Evolutionary conservation across 2,888 invertebrate genomes (phyloP).

Genomic region (Luperina nickerlii): DNA sequence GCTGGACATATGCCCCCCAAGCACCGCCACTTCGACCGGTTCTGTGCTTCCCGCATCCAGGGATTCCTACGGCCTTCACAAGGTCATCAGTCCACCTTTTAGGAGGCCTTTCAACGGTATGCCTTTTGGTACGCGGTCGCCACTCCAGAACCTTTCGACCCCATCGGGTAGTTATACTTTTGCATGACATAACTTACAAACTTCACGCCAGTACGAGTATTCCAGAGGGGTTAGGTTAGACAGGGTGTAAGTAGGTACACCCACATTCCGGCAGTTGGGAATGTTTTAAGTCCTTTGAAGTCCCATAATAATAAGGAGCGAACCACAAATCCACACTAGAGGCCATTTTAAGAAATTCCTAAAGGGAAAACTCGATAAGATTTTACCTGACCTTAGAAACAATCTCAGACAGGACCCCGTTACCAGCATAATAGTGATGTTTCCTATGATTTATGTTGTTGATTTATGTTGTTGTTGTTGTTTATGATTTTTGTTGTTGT

Average conservation of each 20-base stretch:
- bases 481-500: no score
- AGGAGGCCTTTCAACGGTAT: background rate
- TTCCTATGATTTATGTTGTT: background rate
- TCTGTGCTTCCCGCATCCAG: no score
- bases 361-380: background rate
- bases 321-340: background rate
- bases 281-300: background rate
- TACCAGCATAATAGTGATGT: background rate
- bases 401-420: background rate
- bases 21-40: no score
- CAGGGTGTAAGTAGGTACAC: background rate
- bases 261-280: background rate
- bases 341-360: background rate
- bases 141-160: background rate
- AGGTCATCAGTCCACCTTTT: no score
- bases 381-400: background rate
- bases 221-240: no score
- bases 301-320: background rate
- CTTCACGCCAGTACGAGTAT: no score
- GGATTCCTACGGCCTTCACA: no score
- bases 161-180: background rate
- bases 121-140: background rate
- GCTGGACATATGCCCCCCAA: no score
- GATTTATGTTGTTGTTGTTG: no score
- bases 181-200: no score